These are phyloP conservation scores for Apteryx owenii DNA, from an alignment of 2,113 vertebrate species.

Conservation along the genomic window DNA sequence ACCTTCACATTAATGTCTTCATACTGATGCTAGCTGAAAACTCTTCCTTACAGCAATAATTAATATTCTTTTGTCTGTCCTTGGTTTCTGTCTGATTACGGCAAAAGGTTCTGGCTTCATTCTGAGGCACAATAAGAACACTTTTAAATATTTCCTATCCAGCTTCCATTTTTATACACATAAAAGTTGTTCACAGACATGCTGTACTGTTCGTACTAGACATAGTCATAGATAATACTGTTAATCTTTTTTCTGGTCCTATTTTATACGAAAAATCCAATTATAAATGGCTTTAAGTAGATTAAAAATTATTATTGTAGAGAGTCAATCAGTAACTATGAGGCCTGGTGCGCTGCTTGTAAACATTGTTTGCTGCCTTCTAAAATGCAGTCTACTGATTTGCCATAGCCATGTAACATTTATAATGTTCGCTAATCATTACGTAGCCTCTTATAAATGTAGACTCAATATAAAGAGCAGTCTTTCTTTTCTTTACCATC, in stretches of 20 bases:
- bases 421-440: not conserved
- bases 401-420: not conserved
- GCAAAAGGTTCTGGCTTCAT: not conserved
- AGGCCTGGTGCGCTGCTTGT: not conserved
- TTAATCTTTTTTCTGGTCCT: not conserved
- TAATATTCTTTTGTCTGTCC: not conserved
- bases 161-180: not conserved
- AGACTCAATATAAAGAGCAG: not conserved
- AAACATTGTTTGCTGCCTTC: not conserved
- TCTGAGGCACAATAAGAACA: not conserved
- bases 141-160: not conserved
- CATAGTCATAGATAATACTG: not conserved
- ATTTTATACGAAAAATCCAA: slow-evolving; percentile 22
- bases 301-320: not conserved
- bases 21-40: not conserved
- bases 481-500: not conserved
- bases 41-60: not conserved
- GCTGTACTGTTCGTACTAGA: not conserved
- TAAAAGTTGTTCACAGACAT: not conserved
- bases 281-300: slow-evolving; percentile 1
- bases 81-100: slow-evolving; percentile 23
- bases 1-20: not conserved
- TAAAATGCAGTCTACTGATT: not conserved
- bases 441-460: not conserved
- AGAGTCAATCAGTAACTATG: not conserved